Evolutionary conservation across 2,113 vertebrate genomes (phyloP), one percentile per base, ranked within the genome.

Genomic region (Ochotona princeps): DNA sequence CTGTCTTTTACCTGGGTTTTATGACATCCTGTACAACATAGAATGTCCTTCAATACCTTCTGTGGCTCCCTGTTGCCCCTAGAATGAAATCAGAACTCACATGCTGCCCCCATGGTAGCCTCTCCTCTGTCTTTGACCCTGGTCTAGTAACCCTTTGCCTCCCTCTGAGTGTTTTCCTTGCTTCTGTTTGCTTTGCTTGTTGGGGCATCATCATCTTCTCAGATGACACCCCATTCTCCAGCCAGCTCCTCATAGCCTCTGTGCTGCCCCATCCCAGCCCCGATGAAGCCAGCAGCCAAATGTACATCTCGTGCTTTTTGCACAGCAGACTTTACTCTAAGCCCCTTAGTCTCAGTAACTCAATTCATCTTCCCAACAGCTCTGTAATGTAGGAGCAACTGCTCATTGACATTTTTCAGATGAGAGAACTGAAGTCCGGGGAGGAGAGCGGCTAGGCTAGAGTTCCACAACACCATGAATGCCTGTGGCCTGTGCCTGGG

Each of bases 71-170:
- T 4, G 1, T 9, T 10, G 13, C 38, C 75, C n/a, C 75, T 49
- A 1, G 25, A n/a, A 10, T 47, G 38, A 65, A 47, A 66, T 7
- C 0, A 6, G 63, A 47, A 75, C 57, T 17, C 51, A 20, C 44
- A 6, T 0, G 4, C 21, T 51, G 75, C 25, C 21, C 30, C 49
- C 11, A 0, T 17, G 0, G 0, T 6, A 10, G 28, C n/a, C 88
- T 70, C 57, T 54, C 79, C 30, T 32, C 69, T 65, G 72, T 82
- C 57, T 38, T 63, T 35, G 44, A 57, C 20, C 17, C 38, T 3
- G 17, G 3, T 0, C 5, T 26, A 44, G 1, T 26, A 23, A 49
- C 65, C 49, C 49, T 28, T 28, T 23, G 10, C 60, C 1, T 63
- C 14, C 32, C 26, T 61, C 79, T 4, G 73, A 32, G 25, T 44